Conservation (phyloP, 23 tunicate genomes). For the Botrylloides violaceus region DNA sequence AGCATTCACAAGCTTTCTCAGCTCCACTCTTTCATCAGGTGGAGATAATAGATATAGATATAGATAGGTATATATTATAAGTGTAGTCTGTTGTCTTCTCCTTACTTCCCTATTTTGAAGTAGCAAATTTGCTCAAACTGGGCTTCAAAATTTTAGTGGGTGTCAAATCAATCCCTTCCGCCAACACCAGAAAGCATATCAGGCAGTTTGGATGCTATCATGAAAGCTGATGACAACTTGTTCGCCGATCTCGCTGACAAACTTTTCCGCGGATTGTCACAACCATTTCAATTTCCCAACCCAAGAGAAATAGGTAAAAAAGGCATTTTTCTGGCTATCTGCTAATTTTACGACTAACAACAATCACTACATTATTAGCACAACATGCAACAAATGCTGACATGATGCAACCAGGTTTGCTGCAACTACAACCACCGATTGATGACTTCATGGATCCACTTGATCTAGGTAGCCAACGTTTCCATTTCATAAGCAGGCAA, state of each 20-base stretch:
- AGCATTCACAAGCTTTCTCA: no score
- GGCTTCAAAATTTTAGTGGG: slow-evolving; percentile 13
- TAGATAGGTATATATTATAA: no score
- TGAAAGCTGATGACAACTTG: slow-evolving; percentile 28
- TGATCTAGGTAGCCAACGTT: slow-evolving; percentile 24
- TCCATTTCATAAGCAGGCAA: no score
- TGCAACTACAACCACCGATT: slow-evolving; percentile 80
- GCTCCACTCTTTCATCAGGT: no score
- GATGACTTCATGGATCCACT: slow-evolving; percentile 71
- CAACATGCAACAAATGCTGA: slow-evolving; percentile 88
- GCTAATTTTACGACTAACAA: background rate
- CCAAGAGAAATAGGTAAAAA: slow-evolving; percentile 78
- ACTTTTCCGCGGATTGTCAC: slow-evolving; percentile 60
- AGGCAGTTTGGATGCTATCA: background rate
- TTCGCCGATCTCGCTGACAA: slow-evolving; percentile 53
- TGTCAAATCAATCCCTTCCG: slow-evolving; percentile 14
- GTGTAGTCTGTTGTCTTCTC: no score
- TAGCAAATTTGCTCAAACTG: background rate
- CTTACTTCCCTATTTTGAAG: background rate
- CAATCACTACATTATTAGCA: slow-evolving; percentile 8
- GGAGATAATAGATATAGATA: no score
- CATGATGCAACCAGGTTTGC: slow-evolving; percentile 90
- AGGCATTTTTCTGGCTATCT: background rate
- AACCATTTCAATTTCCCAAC: slow-evolving; percentile 86
- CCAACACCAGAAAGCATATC: slow-evolving; percentile 11